Percentiles rank a stretch among this genome's conserved stretches.
Evolutionary conservation across 2,888 invertebrate genomes (phyloP).

Genomic region (Acronicta psi): DNA sequence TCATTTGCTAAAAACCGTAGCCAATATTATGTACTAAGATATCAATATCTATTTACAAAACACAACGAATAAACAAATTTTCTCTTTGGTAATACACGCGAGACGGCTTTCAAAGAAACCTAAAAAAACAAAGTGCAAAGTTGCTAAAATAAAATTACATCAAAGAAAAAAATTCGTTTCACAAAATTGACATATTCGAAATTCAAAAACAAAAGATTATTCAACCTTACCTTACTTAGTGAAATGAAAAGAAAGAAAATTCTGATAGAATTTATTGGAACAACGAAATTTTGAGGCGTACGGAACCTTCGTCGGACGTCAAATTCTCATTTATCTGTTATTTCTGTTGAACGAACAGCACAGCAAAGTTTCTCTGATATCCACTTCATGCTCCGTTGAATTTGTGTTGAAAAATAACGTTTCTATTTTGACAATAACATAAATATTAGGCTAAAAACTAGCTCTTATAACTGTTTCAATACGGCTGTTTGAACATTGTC

Average conservation of each 20-base stretch:
- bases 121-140: neutral
- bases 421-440: slow-evolving; percentile 1
- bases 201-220: slow-evolving; percentile 2
- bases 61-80: too few relatives aligned
- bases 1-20: too few relatives aligned
- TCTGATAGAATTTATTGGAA: neutral
- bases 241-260: slow-evolving; percentile 3
- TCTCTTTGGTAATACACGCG: too few relatives aligned
- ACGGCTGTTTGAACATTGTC: too few relatives aligned
- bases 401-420: slow-evolving; percentile 4
- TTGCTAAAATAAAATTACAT: neutral
- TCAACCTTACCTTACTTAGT: slow-evolving; percentile 2
- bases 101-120: too few relatives aligned
- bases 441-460: neutral
- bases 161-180: neutral
- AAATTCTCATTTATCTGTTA: slow-evolving; percentile 9
- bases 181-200: neutral
- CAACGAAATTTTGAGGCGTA: neutral
- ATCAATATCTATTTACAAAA: too few relatives aligned
- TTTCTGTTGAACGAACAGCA: slow-evolving; percentile 3
- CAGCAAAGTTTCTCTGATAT: neutral
- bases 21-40: too few relatives aligned
- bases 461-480: neutral
- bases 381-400: neutral
- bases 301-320: slow-evolving; percentile 2